Evolutionary conservation across 92 coral and sea anemone genomes (phyloP).

Genomic region (Epizoanthus stellaris): DNA sequence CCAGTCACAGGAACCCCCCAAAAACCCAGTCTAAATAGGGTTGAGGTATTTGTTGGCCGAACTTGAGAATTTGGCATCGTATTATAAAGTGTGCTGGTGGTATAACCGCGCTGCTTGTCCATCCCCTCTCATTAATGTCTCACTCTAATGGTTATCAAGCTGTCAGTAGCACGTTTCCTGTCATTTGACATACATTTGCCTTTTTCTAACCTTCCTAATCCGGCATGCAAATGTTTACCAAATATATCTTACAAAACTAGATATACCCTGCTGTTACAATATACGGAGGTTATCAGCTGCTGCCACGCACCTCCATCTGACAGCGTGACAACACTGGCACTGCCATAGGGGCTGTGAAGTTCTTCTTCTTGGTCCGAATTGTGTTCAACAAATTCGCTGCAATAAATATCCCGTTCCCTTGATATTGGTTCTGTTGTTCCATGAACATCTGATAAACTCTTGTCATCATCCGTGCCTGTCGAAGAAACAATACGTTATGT

Average conservation of each 20-base stretch:
- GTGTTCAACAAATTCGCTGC: background rate
- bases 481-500: background rate
- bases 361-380: background rate
- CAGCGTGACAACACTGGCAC: background rate
- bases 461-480: background rate
- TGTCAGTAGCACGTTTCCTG: no score
- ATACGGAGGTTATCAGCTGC: background rate
- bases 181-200: no score
- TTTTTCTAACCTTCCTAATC: no score
- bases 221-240: background rate
- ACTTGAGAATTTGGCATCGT: no score
- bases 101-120: no score
- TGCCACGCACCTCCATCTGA: constrained; percentile 6
- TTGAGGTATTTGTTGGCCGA: no score
- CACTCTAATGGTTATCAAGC: no score
- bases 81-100: no score
- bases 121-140: no score
- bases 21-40: no score
- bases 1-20: no score
- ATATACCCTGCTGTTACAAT: background rate
- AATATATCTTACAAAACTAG: background rate
- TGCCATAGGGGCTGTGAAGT: background rate
- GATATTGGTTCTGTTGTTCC: background rate
- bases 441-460: background rate
- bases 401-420: constrained; percentile 29